phyloP scores from a whole-genome alignment of 2,888 invertebrate genomes.

The Psylliodes chrysocephalus region DNA sequence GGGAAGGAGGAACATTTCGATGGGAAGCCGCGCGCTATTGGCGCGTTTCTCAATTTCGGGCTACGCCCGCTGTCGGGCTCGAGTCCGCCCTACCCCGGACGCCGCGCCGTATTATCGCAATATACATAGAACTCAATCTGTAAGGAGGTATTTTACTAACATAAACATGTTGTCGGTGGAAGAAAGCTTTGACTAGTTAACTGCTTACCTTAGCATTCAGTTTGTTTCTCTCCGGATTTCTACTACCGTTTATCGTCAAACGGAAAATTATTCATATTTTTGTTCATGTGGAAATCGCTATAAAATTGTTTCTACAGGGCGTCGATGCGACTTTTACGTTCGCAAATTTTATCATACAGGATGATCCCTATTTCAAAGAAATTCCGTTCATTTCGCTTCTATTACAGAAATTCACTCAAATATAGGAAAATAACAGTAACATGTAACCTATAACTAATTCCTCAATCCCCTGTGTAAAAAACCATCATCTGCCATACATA shows the following conservation, averaged over 20 bases:
- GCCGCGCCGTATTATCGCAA: conserved; percentile 62
- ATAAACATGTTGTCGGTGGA: conserved; percentile 64
- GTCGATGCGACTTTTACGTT: background rate
- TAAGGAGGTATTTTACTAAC: conserved; percentile 64
- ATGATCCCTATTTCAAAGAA: no score
- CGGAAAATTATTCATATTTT: conserved; percentile 23
- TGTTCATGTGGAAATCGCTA: conserved; percentile 13
- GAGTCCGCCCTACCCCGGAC: conserved; percentile 60
- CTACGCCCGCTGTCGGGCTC: conserved; percentile 60
- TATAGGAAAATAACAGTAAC: no score
- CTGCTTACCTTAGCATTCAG: conserved; percentile 23
- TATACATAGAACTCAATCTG: conserved; percentile 64
- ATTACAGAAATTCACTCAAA: no score
- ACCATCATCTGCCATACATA: no score
- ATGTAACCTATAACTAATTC: no score
- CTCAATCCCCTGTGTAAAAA: no score
- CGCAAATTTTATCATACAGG: background rate
- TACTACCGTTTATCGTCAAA: conserved; percentile 16
- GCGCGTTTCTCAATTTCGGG: conserved; percentile 56
- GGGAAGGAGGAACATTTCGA: conserved; percentile 62
- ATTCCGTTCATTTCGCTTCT: no score
- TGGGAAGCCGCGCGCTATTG: conserved; percentile 58
- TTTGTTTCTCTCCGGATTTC: conserved; percentile 7
- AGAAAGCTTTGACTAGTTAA: conserved; percentile 57
- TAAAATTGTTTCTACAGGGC: conserved; percentile 1